Evolutionary conservation across 2,797 vertebrate species (phyloP).

Genomic region (Pantherophis vulpinus): DNA sequence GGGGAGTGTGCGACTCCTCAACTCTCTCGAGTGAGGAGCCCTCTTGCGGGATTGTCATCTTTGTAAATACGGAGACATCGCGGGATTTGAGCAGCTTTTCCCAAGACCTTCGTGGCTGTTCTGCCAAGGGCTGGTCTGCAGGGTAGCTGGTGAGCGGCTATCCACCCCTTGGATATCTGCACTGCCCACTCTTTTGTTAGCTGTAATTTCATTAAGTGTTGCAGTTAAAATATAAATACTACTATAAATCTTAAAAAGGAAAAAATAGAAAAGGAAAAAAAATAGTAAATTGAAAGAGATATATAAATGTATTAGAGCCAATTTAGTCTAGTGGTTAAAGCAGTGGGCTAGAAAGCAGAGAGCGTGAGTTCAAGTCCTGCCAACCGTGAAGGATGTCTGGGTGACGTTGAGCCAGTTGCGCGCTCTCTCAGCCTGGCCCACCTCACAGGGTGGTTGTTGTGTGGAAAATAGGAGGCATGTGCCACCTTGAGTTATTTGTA

Average conservation of each 20-base stretch:
- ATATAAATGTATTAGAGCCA: neutral
- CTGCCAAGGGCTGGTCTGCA: neutral
- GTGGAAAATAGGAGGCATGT: neutral
- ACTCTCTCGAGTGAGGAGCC: too few relatives aligned
- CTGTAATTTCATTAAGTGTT: neutral
- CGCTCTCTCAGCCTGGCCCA: too few relatives aligned
- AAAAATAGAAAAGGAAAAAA: neutral
- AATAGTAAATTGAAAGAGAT: neutral
- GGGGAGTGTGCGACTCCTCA: too few relatives aligned
- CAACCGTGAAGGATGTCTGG: too few relatives aligned
- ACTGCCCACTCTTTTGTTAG: neutral
- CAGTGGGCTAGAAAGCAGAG: too few relatives aligned
- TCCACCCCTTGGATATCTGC: neutral
- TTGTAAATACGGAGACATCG: neutral
- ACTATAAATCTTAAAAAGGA: neutral
- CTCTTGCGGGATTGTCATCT: neutral
- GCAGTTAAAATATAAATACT: neutral
- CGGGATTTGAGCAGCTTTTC: neutral
- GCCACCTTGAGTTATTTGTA: too few relatives aligned
- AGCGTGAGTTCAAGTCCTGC: too few relatives aligned
- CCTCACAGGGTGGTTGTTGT: too few relatives aligned
- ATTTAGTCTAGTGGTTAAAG: too few relatives aligned
- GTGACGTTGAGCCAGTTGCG: too few relatives aligned
- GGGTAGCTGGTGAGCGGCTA: neutral
- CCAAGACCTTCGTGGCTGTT: neutral